Base-by-base conservation (phyloP, 2,113 vertebrate genomes). In the Anseranas semipalmata region DNA sequence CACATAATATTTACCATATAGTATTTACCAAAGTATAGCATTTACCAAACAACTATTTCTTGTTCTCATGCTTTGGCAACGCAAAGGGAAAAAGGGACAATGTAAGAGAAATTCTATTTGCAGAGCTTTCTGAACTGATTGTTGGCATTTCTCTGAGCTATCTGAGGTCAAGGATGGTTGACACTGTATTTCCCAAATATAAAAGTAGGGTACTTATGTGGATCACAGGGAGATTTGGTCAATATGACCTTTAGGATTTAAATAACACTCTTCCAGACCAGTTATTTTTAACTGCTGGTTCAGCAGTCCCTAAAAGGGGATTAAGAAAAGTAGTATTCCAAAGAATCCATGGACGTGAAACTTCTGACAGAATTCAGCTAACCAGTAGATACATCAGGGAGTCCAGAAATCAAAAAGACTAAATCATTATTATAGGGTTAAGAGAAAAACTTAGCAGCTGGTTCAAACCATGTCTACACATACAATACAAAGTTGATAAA, bases 401-500 rank as follows among this genome's bases (percentile, higher is more conserved):
- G 8, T 27, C 19, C 27, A 73, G 27, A 76, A 79, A 76, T 72
- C 17, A 59, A 82, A 77, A 67, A 45, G 27, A 60, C 10, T 20
- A 37, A 41, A 62, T 55, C 2, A 65, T n/a, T 80, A 63, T 73
- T 75, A 39, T 22, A 56, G 25, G 18, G 5, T 62, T 70, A 90
- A 21, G 7, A 76, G 32, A 19, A 76, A 85, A 92, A 84, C 18
- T 28, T 19, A 60, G 22, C n/a, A 72, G 62, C 35, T 75, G 15
- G 56, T 85, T 89, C 53, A 79, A 89, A 73, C 28, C 19, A 62
- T 1, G 1, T 35, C 67, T 48, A 45, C 19, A 66, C 6, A 24
- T 6, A 65, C 2, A 27, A 70, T 2, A 0, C 24, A 2, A 33
- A 70, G 32, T 24, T 11, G 15, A 46, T 17, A 73, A 0, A 0